Evolutionary conservation across 2,113 vertebrate genomes (phyloP), one percentile per base, ranked within the genome.

Genomic region (Ameiurus melas): DNA sequence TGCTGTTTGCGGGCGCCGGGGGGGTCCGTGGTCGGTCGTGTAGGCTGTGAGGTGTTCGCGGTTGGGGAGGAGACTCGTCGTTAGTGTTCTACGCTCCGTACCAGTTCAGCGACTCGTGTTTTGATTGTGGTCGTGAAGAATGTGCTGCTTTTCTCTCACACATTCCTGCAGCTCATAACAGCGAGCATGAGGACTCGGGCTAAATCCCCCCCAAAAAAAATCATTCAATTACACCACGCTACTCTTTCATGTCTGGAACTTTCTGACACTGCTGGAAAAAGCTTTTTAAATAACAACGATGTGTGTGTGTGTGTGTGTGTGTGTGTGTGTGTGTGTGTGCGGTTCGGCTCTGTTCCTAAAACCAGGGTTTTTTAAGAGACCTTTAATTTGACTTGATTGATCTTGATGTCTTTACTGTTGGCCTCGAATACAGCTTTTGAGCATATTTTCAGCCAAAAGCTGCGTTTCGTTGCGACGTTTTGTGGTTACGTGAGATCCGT

Each of bases 101-200:
- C 20, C 33, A 3, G 33, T 62, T 62, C 33, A 84, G 64, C 9
- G 7, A 4, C 62, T 68, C 39, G 8, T 84, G 83, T 84, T 84
- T 68, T 86, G 39, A 53, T 70, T 82, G 78, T 82, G 86, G 78
- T 68, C 82, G 19, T 53, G n/a, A 33, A 70, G 62, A 87, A 80
- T 87, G 85, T 68, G 58, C 85, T 53, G 47, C n/a, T 7, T 68
- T 87, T 55, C 27, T 36, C 78, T n/a, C 62, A 71, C 62, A 82
- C 78, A 82, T 82, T 87, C 86, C 36, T 82, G 30, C 51, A 80
- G 62, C 62, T 75, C 22, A 57, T 16, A 57, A 25, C 62, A 68
- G 62, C 33, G 30, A 79, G n/a, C 33, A 12, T 53, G 83, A 84
- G 22, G 33, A 25, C 19, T 39, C 3, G 0, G 39, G 80, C 53